Base-by-base conservation (phyloP, 2,888 invertebrate species). In the Orthosia gracilis region DNA sequence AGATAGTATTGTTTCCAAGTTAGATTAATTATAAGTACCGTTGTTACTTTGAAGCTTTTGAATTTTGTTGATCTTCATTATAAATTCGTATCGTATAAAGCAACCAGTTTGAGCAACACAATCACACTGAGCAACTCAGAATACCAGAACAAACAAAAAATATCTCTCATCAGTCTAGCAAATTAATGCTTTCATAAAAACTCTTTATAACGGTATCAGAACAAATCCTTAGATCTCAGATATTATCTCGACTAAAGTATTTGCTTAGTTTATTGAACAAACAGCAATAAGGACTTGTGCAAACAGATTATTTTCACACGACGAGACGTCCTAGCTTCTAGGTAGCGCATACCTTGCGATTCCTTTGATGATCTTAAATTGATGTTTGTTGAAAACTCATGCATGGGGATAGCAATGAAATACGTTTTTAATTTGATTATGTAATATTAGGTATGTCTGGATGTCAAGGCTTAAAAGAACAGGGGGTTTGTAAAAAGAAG, bases 221-320 rank as follows among this genome's bases (percentile, higher is more conserved):
- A 54, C 17, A 59, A 55, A 72, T 65, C 12, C 12, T 31, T 7
- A 26, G 68, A 69, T 66, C 47, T 68, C 18, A 69, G 65, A 73
- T 73, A 69, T 47, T 69, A 69, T 52, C 45, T 68, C 15, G 4
- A 47, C 7, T 23, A 18, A 49, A 63, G 17, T 50, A 52, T 78
- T 78, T 67, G 15, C 55, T 73, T 52, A 69, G 58, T 78, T 83
- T 69, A 26, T 26, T 67, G n/a, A 64, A n/a, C 58, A 67, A 66
- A 80, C 26, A 66, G n/a, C 9, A 5, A 26, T 67, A 59, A 63
- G 47, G 50, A 58, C 21, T 49, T 55, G 52, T 58, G 23, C 18
- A 59, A 23, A 63, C 15, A 57, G 40, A 82, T 77, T 59, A 64
- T 64, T 57, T 64, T 49, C 65, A 57, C 47, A 21, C 49, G 15